A percentile compares a stretch with the other conserved stretches of the same genome.
These are phyloP conservation scores for Pristionchus pacificus DNA, from an alignment of 1,140 invertebrate genomes.

Conservation along the genomic window DNA sequence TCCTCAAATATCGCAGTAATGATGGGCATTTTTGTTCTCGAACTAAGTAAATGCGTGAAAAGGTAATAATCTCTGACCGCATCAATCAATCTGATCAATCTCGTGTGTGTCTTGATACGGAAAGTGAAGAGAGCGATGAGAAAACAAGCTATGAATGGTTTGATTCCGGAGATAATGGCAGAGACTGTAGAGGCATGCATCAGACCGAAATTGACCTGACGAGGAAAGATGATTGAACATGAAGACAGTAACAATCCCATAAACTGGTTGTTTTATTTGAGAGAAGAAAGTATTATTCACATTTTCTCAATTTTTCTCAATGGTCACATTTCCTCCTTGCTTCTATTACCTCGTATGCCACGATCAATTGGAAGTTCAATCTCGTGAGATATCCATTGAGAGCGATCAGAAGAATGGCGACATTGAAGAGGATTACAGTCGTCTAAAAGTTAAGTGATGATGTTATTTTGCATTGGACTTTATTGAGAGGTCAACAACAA, in stretches of 20 bases:
- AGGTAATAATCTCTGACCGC: conserved; percentile 1
- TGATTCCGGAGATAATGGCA: conserved; percentile 47
- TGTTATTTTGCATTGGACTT: too few species aligned
- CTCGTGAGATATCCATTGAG: conserved; percentile 27
- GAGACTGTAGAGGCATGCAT: conserved; percentile 48
- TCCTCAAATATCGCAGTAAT: not conserved
- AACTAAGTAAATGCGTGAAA: conserved; percentile 1
- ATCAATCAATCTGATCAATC: conserved; percentile 41
- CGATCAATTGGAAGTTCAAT: conserved; percentile 21
- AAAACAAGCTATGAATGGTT: conserved; percentile 42
- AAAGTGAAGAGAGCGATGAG: conserved; percentile 41
- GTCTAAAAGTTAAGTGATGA: conserved; percentile 24
- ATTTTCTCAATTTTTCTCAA: too few species aligned
- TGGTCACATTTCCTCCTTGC: too few species aligned
- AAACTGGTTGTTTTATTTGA: too few species aligned
- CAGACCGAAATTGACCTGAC: conserved; percentile 39
- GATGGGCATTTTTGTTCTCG: not conserved
- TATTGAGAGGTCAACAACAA: too few species aligned
- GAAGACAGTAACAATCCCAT: too few species aligned
- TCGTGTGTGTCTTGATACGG: conserved; percentile 34
- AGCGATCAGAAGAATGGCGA: conserved; percentile 10
- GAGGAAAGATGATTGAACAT: not conserved
- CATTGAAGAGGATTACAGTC: conserved; percentile 16
- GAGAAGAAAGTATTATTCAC: too few species aligned
- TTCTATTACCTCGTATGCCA: conserved; percentile 20